Evolutionary conservation across 2,888 invertebrate species (phyloP).

Genomic region (Epistrophe eligans): DNA sequence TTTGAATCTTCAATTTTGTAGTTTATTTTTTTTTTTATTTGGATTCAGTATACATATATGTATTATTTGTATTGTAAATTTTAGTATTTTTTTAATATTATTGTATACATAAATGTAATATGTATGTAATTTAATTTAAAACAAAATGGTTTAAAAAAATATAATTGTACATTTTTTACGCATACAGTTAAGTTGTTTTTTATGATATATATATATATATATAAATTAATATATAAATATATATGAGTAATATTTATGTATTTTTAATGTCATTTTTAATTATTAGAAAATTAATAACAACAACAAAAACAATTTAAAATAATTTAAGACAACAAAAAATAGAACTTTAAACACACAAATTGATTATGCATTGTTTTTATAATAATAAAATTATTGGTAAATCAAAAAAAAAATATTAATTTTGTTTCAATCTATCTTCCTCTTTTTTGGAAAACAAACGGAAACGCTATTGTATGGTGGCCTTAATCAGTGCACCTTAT

Average conservation of each 20-base stretch:
- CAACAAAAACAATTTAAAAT: conserved; percentile 39
- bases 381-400: conserved; percentile 73
- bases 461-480: too few species aligned
- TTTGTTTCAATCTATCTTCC: too few species aligned
- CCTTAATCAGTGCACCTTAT: too few species aligned
- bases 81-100: conserved; percentile 19
- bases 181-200: conserved; percentile 73
- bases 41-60: background rate
- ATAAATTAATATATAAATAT: conserved; percentile 31
- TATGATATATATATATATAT: conserved; percentile 41
- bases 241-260: conserved; percentile 56
- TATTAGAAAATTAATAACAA: conserved; percentile 65
- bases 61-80: background rate
- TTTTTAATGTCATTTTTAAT: conserved; percentile 75
- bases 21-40: conserved; percentile 20
- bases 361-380: conserved; percentile 75
- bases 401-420: conserved; percentile 12
- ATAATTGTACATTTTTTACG: conserved; percentile 72
- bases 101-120: conserved; percentile 44
- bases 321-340: conserved; percentile 34
- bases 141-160: conserved; percentile 56
- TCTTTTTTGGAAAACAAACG: too few species aligned
- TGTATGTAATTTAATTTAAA: conserved; percentile 63
- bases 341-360: conserved; percentile 67
- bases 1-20: conserved; percentile 31